Evolutionary conservation across 2,888 invertebrate species (phyloP).

Genomic region (Sphecodes monilicornis): DNA sequence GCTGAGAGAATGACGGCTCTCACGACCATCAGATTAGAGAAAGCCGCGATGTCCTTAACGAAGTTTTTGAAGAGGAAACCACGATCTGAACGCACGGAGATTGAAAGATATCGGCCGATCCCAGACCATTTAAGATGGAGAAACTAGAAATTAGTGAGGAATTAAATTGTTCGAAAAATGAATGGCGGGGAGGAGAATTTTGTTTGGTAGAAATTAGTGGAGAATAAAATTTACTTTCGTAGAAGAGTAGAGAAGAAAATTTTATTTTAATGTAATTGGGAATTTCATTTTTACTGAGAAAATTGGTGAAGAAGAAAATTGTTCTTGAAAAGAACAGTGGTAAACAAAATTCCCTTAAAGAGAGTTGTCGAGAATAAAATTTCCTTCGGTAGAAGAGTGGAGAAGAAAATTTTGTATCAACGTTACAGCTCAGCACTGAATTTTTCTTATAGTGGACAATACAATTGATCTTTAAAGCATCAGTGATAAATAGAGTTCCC

Average conservation of each 20-base stretch:
- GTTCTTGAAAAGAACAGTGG: too few species aligned
- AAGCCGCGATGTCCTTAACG: not conserved
- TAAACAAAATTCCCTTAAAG: too few species aligned
- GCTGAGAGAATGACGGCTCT: not conserved
- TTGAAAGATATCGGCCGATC: not conserved
- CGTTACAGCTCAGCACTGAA: too few species aligned
- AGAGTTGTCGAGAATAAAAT: too few species aligned
- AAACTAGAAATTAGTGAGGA: not conserved
- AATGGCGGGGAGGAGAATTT: not conserved
- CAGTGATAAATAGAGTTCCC: too few species aligned
- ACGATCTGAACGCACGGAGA: not conserved
- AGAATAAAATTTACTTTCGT: not conserved
- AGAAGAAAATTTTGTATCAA: too few species aligned
- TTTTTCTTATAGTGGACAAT: too few species aligned
- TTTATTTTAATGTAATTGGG: too few species aligned
- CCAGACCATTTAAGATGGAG: not conserved
- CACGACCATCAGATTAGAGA: constrained; percentile 7
- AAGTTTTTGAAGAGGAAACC: not conserved
- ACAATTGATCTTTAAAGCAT: too few species aligned
- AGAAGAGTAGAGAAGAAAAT: not conserved
- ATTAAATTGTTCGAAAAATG: not conserved
- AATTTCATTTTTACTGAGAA: too few species aligned
- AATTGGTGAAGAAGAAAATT: too few species aligned
- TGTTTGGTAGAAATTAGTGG: not conserved
- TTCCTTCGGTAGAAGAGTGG: too few species aligned